Base-by-base conservation (phyloP, 1,140 invertebrate species). In the Stratiolaelaps scimitus region DNA sequence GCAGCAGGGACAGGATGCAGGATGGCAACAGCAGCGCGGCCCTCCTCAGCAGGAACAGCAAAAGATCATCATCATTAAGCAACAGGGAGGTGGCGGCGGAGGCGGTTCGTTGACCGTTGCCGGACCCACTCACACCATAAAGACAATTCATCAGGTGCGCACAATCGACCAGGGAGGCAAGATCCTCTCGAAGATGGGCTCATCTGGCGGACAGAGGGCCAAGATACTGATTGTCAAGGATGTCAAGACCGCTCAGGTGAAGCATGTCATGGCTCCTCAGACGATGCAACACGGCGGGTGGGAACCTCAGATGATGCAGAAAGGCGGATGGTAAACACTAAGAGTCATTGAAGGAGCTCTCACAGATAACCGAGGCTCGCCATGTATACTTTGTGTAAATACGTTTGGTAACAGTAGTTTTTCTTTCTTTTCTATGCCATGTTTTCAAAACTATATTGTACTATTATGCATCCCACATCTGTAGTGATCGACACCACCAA, bases 191-290 rank as follows among this genome's bases (percentile, higher is more conserved):
- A 20, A 60, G 53, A 48, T 19, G 19, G 47, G 47, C 47, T 48
- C 47, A 23, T 48, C 47, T 7, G 47, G 47, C 20, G 47, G 47
- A 5, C 53, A 60, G 10, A 40, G 34, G 10, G 53, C 53, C 53
- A 60, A 26, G 53, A 60, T 26, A 17, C 53, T 60, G 1, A 23
- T 60, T 26, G 23, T 60, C 53, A 60, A 60, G 53, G 53, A 60
- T 6, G 53, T 60, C 15, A 60, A 60, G 26, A 60, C 53, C 53
- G 53, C 23, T 17, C 23, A 26, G 23, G 34, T 60, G 26, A 26
- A 60, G 20, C 53, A 60, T 23, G 10, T 10, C 34, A 40, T 10
- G 5, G 15, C 23, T 26, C 53, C 23, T 60, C 23, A 45, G n/a
- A n/a, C 23, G 26, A 26, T 29, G 53, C 53, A 60, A 10, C 17